Base-by-base conservation (phyloP, 1,140 invertebrate species). In the Bombus difficillimus region DNA sequence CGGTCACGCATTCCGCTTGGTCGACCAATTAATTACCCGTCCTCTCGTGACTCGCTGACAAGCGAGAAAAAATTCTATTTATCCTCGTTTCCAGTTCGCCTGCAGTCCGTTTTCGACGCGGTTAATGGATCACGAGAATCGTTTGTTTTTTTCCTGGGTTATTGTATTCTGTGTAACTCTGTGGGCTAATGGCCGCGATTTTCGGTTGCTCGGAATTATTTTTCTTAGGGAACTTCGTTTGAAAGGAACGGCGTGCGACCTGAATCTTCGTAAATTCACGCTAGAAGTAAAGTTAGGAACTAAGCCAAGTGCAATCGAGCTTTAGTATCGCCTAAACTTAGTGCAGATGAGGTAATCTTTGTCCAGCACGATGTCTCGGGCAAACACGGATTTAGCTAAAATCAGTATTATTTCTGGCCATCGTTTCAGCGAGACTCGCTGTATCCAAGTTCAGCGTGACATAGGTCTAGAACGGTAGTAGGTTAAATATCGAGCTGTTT, bases 1-100 rank as follows among this genome's bases (percentile, higher is more conserved):
- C 82, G 62, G 39, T 78, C 69, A 53, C 62, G 88, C 90, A 89
- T 91, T 89, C 89, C 87, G 79, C 82, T 79, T 88, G 85, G 84
- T 74, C 82, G 71, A 86, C 74, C 88, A 83, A 89, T 89, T 85
- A 89, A 91, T 89, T 78, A 74, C 77, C 53, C 82, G 79, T n/a
- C 57, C 57, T 43, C 28, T 43, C 75, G 57, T 57, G 85, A 77
- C 43, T 84, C 76, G 71, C 53, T 69, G 77, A 88, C 80, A 74
- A 64, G 79, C 66, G 66, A 57, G 82, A 83, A 87, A 87, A 77
- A 34, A 34, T 15, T 47, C 41, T 25, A 13, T 12, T 75, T 25
- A 41, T 72, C 28, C 39, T 43, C 69, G 37, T n/a, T 72, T 37
- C 39, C 13, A 10, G 4, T 32, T 43, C 47, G 47, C 18, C 47